Conservation (phyloP, 1,140 invertebrate species). For the Drosophila mauritiana region DNA sequence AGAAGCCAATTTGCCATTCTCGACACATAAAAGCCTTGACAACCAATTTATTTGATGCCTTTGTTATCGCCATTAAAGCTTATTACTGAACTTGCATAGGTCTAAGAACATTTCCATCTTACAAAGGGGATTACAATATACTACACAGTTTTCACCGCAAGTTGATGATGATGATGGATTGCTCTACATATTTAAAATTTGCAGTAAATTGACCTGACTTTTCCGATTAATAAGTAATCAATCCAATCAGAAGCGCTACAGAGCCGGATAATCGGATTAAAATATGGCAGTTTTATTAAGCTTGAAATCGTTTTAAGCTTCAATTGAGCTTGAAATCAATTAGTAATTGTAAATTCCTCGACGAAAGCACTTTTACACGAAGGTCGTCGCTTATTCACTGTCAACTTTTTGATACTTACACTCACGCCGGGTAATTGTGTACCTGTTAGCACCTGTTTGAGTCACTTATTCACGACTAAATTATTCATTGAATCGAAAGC, state of each 20-base stretch:
- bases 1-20: not conserved
- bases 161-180: too few relatives aligned
- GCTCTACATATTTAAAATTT: too few relatives aligned
- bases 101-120: not conserved
- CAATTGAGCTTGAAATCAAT: not conserved
- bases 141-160: too few relatives aligned
- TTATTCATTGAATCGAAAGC: slow-evolving; percentile 33
- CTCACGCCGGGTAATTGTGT: slow-evolving; percentile 29
- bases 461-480: slow-evolving; percentile 27
- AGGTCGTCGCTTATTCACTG: slow-evolving; percentile 9
- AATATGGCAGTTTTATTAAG: not conserved
- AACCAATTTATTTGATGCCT: not conserved
- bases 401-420: slow-evolving; percentile 16
- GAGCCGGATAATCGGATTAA: not conserved
- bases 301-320: not conserved
- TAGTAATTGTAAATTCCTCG: not conserved
- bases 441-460: slow-evolving; percentile 43
- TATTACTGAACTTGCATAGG: not conserved
- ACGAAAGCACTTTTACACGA: slow-evolving; percentile 18
- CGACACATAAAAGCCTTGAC: not conserved
- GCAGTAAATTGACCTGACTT: too few relatives aligned
- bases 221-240: too few relatives aligned
- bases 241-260: too few relatives aligned
- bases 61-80: not conserved
- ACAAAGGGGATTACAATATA: too few relatives aligned